These are phyloP conservation scores for Pholis gunnellus DNA, from an alignment of 2,113 vertebrate species.

Conservation along the genomic window DNA sequence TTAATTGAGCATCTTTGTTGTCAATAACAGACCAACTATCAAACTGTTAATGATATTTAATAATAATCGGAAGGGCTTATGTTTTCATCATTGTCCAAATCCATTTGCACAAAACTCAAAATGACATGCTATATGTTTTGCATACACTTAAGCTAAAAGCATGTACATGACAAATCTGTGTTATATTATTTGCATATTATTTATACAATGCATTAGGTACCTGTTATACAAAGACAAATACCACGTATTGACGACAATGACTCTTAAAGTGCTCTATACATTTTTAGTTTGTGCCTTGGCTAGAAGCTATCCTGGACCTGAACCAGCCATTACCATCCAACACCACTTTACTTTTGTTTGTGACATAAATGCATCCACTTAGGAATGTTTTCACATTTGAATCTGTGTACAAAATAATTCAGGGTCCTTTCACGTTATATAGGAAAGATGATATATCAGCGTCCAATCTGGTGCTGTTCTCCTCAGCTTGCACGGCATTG, in stretches of 20 bases:
- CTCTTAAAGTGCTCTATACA: neutral
- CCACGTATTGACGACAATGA: neutral
- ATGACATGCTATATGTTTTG: neutral
- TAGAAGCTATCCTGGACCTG: neutral
- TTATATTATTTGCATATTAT: neutral
- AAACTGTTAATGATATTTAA: neutral
- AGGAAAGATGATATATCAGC: neutral
- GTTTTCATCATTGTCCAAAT: neutral
- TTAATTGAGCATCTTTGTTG: neutral
- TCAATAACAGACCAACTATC: neutral
- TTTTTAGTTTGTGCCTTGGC: neutral
- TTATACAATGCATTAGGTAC: neutral
- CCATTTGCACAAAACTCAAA: neutral
- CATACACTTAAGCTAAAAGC: neutral
- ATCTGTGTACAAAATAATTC: neutral
- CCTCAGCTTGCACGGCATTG: neutral
- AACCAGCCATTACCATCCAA: neutral
- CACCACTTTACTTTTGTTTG: neutral
- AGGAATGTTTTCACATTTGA: neutral
- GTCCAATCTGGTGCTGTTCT: neutral
- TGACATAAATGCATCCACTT: neutral
- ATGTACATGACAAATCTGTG: neutral
- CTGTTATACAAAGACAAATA: neutral
- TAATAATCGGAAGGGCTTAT: neutral
- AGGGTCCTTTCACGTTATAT: neutral